Percentiles rank a stretch among this genome's conserved stretches.
Conservation (phyloP, 2,888 invertebrate genomes). For the Latrodectus hesperus region DNA sequence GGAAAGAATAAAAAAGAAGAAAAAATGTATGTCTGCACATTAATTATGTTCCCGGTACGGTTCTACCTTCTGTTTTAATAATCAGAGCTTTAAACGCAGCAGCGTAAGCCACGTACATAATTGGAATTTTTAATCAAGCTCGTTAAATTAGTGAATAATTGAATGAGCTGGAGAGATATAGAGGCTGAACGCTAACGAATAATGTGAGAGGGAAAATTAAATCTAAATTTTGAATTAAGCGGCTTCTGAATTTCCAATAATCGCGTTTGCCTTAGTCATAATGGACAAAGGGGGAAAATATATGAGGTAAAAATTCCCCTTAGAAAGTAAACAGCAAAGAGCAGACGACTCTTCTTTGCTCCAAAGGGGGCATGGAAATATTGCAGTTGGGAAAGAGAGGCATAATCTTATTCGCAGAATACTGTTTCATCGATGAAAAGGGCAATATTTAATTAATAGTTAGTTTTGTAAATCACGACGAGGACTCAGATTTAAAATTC, state of each 20-base stretch:
- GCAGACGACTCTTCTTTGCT: constrained; percentile 10
- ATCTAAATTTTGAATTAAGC: constrained; percentile 70
- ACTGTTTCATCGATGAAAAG: too few species aligned
- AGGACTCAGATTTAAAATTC: too few species aligned
- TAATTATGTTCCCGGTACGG: constrained; percentile 66
- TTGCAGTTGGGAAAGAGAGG: too few species aligned
- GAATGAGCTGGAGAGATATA: constrained; percentile 67
- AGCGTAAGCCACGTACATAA: constrained; percentile 66
- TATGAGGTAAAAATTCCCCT: constrained; percentile 45
- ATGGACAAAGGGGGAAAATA: constrained; percentile 60
- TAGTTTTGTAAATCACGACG: too few species aligned
- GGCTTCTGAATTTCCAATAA: constrained; percentile 69
- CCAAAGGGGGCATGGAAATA: too few species aligned
- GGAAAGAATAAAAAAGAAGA: constrained; percentile 30
- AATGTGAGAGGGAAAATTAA: constrained; percentile 69
- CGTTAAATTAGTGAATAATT: constrained; percentile 70
- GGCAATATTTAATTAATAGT: too few species aligned
- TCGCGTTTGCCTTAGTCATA: constrained; percentile 69
- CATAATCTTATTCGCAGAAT: too few species aligned
- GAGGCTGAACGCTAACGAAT: constrained; percentile 66
- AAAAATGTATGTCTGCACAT: constrained; percentile 58
- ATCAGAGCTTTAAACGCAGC: constrained; percentile 69
- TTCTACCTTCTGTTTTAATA: constrained; percentile 68
- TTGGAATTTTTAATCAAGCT: constrained; percentile 70
- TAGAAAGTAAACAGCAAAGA: constrained; percentile 66